A percentile compares a stretch with the other conserved stretches of the same genome.
phyloP scores from a whole-genome alignment of 2,113 vertebrate genomes.

The Microtus pennsylvanicus region DNA sequence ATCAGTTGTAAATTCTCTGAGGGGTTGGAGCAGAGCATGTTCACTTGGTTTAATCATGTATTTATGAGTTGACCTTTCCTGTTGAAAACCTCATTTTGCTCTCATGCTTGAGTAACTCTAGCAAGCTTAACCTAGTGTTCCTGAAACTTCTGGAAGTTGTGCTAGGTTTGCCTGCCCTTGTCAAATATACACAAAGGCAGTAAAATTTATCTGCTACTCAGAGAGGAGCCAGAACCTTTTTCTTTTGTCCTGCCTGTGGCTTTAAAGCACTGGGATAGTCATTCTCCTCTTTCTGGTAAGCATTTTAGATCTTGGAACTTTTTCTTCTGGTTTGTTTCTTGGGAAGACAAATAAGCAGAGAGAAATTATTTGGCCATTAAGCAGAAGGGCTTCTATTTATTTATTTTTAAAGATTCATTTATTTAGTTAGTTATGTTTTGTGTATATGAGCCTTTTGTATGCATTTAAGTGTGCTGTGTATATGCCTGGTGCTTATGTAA shows the following conservation, averaged over 20 bases:
- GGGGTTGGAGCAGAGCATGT: neutral
- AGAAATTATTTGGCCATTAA: conserved; percentile 5
- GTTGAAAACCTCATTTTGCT: conserved; percentile 58
- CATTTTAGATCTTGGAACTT: conserved; percentile 47
- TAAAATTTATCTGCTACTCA: conserved; percentile 21
- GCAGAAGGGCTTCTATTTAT: conserved; percentile 15
- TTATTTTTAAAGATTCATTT: neutral
- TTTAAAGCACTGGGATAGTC: neutral
- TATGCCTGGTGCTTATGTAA: neutral
- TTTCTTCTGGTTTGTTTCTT: conserved; percentile 63
- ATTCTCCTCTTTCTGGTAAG: conserved; percentile 19
- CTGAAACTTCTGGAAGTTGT: conserved; percentile 3
- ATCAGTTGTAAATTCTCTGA: conserved; percentile 38
- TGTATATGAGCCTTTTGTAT: neutral
- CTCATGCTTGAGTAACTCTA: conserved; percentile 30
- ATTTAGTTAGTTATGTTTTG: neutral
- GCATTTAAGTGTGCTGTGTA: neutral
- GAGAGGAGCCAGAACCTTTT: neutral
- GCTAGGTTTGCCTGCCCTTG: conserved; percentile 49
- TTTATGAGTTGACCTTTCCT: conserved; percentile 53
- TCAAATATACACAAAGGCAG: neutral
- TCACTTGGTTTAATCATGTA: conserved; percentile 60
- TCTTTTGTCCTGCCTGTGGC: neutral
- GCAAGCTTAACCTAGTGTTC: neutral
- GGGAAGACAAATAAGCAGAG: conserved; percentile 36